Base-by-base conservation (phyloP, 2,113 vertebrate genomes). In the Panthera leo region DNA sequence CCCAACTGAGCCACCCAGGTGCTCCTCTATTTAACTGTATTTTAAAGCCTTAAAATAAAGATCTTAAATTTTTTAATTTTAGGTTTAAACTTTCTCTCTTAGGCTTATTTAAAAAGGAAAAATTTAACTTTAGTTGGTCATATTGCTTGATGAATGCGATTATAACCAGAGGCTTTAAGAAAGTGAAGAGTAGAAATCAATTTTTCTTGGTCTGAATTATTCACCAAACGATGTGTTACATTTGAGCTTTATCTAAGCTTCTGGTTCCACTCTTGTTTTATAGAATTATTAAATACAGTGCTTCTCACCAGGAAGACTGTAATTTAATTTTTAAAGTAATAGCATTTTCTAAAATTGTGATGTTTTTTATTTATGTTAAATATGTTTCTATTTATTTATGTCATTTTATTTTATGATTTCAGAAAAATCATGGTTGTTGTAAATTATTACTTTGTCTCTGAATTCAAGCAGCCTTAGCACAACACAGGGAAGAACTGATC, bases 161-260 rank as follows among this genome's bases (percentile, higher is more conserved):
- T 16, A 2, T 53, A 61, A 76, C 3, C 19, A 48, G 85, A 82
- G 9, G 45, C 39, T 55, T 90, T 82, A 67, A 65, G 53, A 83
- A 85, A 95, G 51, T 76, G 86, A 42, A 9, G 63, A 92, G 19
- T 4, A 71, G 82, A 70, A 95, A 73, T 85, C 5, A 36, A 19
- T 73, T 91, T 91, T 92, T 68, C 58, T 95, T 87, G 7, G 14
- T 84, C 42, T 95, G 70, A 94, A 78, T 89, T 85, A 89, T 65
- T 96, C 58, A 76, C 42, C 42, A 78, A 18, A 73, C 68, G 11
- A 86, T 18, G 29, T 31, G 5, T 53, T 34, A 31, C 39, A 27
- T 95, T 79, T 70, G 34, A 90, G 45, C 48, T 95, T 87, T 63
- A n/a, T 15, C 84, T 55, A 79, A 65, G 58, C 36, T 75, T 89